These are phyloP conservation scores for Hepsetus odoe DNA, from an alignment of 2,113 vertebrate species.

Conservation along the genomic window DNA sequence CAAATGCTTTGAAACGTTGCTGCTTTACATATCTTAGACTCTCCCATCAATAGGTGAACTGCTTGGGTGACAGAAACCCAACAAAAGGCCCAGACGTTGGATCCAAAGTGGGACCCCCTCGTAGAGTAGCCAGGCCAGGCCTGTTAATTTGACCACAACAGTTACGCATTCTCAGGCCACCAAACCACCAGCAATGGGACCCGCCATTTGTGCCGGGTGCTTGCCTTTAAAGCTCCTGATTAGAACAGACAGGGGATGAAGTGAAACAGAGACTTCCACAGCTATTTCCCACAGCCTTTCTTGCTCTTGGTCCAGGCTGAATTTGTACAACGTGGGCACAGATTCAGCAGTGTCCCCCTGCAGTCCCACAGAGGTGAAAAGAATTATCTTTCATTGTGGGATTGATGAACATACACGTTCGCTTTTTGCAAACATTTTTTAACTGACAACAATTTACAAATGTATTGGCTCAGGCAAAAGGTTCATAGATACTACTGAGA, in stretches of 20 bases:
- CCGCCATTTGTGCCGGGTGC: background rate
- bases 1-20: conserved; percentile 55
- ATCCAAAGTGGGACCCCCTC: conserved; percentile 53
- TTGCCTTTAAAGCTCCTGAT: conserved; percentile 41
- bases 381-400: background rate
- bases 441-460: background rate
- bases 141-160: background rate
- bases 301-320: conserved; percentile 14
- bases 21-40: conserved; percentile 70
- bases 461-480: background rate
- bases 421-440: background rate
- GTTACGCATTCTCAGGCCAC: conserved; percentile 40
- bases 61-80: conserved; percentile 50
- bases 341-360: background rate
- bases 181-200: conserved; percentile 48
- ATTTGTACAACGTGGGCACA: background rate
- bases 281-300: conserved; percentile 26
- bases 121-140: conserved; percentile 51
- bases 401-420: background rate
- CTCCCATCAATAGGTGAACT: conserved; percentile 64
- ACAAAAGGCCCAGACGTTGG: conserved; percentile 57
- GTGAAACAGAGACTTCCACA: conserved; percentile 31
- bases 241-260: conserved; percentile 52
- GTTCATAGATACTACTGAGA: background rate
- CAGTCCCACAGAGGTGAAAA: background rate